Percentiles rank a stretch among this genome's conserved stretches.
Evolutionary conservation across 2,113 vertebrate species (phyloP).

Genomic region (Cavia aperea): DNA sequence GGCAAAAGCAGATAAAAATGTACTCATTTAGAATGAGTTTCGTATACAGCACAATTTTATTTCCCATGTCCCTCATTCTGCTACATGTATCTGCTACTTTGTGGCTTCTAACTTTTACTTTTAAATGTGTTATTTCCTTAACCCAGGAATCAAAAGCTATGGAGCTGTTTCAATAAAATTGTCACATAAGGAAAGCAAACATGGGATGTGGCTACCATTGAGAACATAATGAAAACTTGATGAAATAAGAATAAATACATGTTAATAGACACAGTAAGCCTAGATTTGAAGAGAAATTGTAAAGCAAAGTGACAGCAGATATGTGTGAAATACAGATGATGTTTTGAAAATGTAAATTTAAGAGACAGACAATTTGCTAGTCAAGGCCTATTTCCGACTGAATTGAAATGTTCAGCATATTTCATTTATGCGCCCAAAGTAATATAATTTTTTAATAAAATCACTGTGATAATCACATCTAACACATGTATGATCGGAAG

Average conservation of each 20-base stretch:
- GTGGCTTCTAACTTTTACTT: not conserved
- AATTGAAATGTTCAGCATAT: not conserved
- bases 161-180: not conserved
- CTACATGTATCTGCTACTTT: not conserved
- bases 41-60: not conserved
- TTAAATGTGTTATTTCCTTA: not conserved
- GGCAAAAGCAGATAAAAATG: not conserved
- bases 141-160: not conserved
- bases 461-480: slow-evolving; percentile 7
- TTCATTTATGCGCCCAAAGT: not conserved
- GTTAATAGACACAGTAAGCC: not conserved
- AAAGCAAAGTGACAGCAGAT: not conserved
- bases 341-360: slow-evolving; percentile 33
- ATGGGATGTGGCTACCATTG: not conserved
- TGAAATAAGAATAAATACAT: not conserved
- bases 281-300: slow-evolving; percentile 2
- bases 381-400: not conserved
- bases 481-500: not conserved
- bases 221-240: slow-evolving; percentile 7
- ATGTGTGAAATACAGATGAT: not conserved
- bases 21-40: not conserved
- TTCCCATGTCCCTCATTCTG: not conserved
- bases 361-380: not conserved
- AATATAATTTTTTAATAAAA: slow-evolving; percentile 15
- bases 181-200: not conserved